Evolutionary conservation across 92 coral and sea anemone species (phyloP), one percentile per base, ranked within the genome.

Genomic region (Heliopora coerulea): DNA sequence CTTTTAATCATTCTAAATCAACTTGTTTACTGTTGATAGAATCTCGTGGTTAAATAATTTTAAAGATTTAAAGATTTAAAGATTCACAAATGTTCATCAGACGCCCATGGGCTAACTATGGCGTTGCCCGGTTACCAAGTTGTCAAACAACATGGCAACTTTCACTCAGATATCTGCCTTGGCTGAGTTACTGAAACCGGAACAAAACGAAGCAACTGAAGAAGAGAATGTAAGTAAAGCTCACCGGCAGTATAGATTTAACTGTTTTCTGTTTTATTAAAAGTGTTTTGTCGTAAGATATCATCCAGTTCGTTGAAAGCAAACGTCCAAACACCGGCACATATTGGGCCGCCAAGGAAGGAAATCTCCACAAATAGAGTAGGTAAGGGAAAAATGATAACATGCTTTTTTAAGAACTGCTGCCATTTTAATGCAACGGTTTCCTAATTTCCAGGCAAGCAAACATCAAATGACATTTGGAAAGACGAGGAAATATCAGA

Each of bases 271-370:
- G 54, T 23, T 75, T 59, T 19, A 52, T 74, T 52, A 31, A 28
- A 23, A 35, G 30, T 70, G 18, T 25, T 6, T 33, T 23, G 50
- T 68, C 52, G 73, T 50, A 1, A n/a, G 65, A 33, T 26, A 26
- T 32, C 44, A 26, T 32, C 44, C 56, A 82, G 89, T 79, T 78
- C 20, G 14, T 86, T 13, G 66, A 86, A 33, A 29, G 14, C 27
- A 29, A 46, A 26, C 63, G 72, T 48, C 24, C 74, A 63, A 21
- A 90, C 83, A 62, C 97, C 97, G 32, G 91, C 88, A 14, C 80
- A 82, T 78, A 87, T 90, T n/a, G 96, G 96, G 9, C 87, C 96
- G 14, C 83, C 85, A 19, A 89, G 81, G 78, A 73, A 76, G 64
- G 57, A 7, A 21, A 20, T 57, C 2, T 42, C 18, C 28, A 10